A percentile compares a stretch with the other conserved stretches of the same genome.
phyloP scores from a whole-genome alignment of 2,888 invertebrate species.

The Tetramorium bicarinatum region DNA sequence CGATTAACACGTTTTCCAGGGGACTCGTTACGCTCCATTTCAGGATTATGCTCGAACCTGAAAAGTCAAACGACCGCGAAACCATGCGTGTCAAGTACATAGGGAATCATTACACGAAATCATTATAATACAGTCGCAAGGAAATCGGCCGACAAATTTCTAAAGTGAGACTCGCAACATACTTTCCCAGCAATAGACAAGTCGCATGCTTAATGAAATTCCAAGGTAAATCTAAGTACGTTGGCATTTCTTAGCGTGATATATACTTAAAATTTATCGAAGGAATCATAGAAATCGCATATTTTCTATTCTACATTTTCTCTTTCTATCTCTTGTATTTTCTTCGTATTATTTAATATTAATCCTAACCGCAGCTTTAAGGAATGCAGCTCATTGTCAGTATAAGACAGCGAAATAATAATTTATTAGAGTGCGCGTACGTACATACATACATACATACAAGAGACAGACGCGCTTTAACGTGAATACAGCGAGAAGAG shows the following conservation, averaged over 20 bases:
- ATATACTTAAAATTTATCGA: not conserved
- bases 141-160: conserved; percentile 13
- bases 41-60: conserved; percentile 41
- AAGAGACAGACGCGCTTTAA: not conserved
- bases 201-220: conserved; percentile 11
- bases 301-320: not conserved
- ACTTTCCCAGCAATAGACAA: conserved; percentile 21
- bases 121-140: not conserved
- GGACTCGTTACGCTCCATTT: conserved; percentile 29
- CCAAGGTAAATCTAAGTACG: not conserved
- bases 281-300: not conserved
- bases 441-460: too few species aligned
- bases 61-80: conserved; percentile 45
- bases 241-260: not conserved
- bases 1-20: conserved; percentile 44
- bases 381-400: not conserved
- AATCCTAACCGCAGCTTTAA: conserved; percentile 22
- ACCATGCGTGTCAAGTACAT: conserved; percentile 43
- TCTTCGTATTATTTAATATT: not conserved
- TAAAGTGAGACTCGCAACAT: conserved; percentile 3
- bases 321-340: not conserved
- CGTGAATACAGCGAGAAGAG: conserved; percentile 7
- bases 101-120: not conserved
- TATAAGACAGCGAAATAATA: conserved; percentile 15
- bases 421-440: conserved; percentile 14